phyloP scores from a whole-genome alignment of 1,140 invertebrate species.

The Asbolus verrucosus region DNA sequence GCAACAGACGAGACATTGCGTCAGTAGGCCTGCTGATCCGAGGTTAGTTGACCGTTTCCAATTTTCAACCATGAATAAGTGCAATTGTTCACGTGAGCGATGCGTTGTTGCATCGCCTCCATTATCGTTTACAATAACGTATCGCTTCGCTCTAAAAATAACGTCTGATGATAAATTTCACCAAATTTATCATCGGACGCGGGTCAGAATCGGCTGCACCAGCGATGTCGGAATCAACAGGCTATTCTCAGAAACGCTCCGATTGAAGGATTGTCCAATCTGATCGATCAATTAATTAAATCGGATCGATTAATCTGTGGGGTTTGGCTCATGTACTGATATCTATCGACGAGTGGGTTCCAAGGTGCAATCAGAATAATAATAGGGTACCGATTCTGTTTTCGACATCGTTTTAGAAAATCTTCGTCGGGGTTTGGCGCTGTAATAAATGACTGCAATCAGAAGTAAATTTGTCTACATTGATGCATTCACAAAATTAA shows the following conservation, averaged over 20 bases:
- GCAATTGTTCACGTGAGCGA: neutral
- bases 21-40: slow-evolving; percentile 60
- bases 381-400: no score
- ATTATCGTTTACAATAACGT: slow-evolving; percentile 10
- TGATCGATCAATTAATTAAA: slow-evolving; percentile 5
- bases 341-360: neutral
- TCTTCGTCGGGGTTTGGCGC: no score
- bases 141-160: neutral
- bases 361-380: no score
- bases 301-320: neutral
- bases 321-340: neutral
- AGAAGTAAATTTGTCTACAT: no score
- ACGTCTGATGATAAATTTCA: neutral
- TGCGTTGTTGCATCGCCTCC: slow-evolving; percentile 18
- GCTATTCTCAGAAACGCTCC: neutral
- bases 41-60: slow-evolving; percentile 48
- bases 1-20: slow-evolving; percentile 69
- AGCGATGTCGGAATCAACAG: neutral
- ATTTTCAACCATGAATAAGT: slow-evolving; percentile 4
- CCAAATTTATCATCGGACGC: neutral
- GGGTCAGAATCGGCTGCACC: neutral
- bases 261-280: slow-evolving; percentile 8
- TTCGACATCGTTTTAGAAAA: no score
- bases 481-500: no score
- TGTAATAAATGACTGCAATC: no score